phyloP scores from a whole-genome alignment of 2,888 invertebrate species.

The Ectemnius cavifrons region DNA sequence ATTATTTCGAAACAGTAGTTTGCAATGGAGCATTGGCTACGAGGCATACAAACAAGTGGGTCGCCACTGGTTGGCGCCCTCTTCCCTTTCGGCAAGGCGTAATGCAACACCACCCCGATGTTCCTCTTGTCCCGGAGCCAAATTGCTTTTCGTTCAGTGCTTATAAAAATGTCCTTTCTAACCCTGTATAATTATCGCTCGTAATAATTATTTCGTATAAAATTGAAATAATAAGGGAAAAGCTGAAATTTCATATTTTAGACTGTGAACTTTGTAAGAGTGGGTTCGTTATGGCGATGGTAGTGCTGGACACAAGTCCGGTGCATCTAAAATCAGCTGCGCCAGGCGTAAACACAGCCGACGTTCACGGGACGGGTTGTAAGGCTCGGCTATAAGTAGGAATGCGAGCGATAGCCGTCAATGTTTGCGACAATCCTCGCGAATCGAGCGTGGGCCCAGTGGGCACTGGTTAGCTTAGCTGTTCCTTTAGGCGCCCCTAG shows the following conservation, averaged over 20 bases:
- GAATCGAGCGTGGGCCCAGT: background rate
- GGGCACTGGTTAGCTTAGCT: background rate
- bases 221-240: background rate
- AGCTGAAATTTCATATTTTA: too few relatives aligned
- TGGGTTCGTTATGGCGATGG: too few relatives aligned
- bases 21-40: slow-evolving; percentile 36
- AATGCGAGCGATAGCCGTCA: too few relatives aligned
- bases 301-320: too few relatives aligned
- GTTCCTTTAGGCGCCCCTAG: slow-evolving; percentile 12
- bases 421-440: background rate
- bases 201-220: background rate
- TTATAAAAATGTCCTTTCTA: slow-evolving; percentile 30
- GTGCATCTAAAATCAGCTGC: too few relatives aligned
- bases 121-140: slow-evolving; percentile 62
- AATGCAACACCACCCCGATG: slow-evolving; percentile 67
- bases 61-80: slow-evolving; percentile 57
- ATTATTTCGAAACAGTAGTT: slow-evolving; percentile 39
- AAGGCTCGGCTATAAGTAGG: too few relatives aligned
- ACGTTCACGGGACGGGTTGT: too few relatives aligned
- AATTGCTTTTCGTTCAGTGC: slow-evolving; percentile 54
- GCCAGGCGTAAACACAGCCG: too few relatives aligned
- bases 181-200: slow-evolving; percentile 3
- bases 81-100: slow-evolving; percentile 57
- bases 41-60: slow-evolving; percentile 59
- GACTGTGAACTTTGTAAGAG: too few relatives aligned